Conservation (phyloP, 2,888 invertebrate species). For the Hydriomena furcata region DNA sequence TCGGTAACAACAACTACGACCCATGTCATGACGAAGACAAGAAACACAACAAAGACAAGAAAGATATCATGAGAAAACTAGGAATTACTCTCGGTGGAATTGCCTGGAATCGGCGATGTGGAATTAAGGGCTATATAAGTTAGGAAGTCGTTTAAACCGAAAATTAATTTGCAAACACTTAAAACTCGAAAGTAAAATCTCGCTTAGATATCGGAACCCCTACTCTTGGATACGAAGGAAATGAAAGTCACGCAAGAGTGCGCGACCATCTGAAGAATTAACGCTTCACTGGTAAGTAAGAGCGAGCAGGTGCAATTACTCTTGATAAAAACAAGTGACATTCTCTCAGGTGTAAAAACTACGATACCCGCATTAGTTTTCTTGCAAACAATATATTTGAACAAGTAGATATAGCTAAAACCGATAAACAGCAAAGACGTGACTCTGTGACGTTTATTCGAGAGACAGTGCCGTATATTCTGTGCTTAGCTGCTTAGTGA, state of each 20-base stretch:
- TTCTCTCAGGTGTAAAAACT: conserved; percentile 21
- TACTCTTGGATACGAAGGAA: conserved; percentile 47
- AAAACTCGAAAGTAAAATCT: conserved; percentile 29
- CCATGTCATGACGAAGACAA: conserved; percentile 7
- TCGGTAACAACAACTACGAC: conserved; percentile 16
- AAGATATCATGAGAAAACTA: conserved; percentile 25
- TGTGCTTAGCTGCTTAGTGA: conserved; percentile 57
- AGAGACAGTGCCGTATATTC: conserved; percentile 49
- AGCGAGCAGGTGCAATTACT: conserved; percentile 26
- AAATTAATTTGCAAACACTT: conserved; percentile 31
- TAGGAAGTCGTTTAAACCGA: conserved; percentile 30
- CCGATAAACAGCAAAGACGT: conserved; percentile 29
- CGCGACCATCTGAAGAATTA: conserved; percentile 38
- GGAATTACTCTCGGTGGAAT: conserved; percentile 28
- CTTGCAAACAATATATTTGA: conserved; percentile 9
- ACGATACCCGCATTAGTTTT: conserved; percentile 15
- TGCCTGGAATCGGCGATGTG: too few relatives aligned
- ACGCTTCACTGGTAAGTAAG: conserved; percentile 35
- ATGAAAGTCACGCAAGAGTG: conserved; percentile 43
- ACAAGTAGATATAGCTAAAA: conserved; percentile 20
- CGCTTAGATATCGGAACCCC: conserved; percentile 31
- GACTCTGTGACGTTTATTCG: conserved; percentile 37
- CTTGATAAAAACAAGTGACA: conserved; percentile 23
- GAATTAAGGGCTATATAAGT: conserved; percentile 30
- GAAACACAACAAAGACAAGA: conserved; percentile 14